Evolutionary conservation across 2,888 invertebrate genomes (phyloP), one percentile per base, ranked within the genome.

Genomic region (Rhamnusium bicolor): DNA sequence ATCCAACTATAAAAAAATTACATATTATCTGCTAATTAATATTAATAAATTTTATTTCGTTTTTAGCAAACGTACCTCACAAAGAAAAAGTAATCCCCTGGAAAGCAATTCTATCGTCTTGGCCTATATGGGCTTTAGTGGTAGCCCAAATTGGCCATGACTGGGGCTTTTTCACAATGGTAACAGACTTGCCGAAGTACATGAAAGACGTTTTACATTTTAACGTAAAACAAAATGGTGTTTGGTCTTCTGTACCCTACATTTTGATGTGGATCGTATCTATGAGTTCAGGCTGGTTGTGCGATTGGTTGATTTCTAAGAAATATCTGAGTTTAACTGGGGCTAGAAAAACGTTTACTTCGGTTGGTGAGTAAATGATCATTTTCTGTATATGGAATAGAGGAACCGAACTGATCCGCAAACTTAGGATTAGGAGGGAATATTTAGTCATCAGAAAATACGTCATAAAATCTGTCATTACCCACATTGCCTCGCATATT

Each of bases 81-180:
- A 53, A 65, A 1, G 65, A 65, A 10, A 65, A 65, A 18, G n/a
- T 27, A 10, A 76, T 74, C 2, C 79, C 79, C 7, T 79, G 79
- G 79, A 68, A 49, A 24, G 60, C 24, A 6, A 76, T 80, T 18
- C 27, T 78, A 12, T 69, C 68, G 1, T 77, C 75, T 10, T 69
- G 72, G n/a, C 74, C 78, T 18, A 69, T 73, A 21, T 81, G 77
- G 79, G 81, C 79, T 0, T 66, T 94, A 16, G 91, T 94, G 12
- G 90, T 90, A 58, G 94, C 93, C 75, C 93, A 93, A 89, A 88
- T 91, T 76, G 91, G 91, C 6, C 92, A 92, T 83, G 91, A 92
- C 80, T 92, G 91, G 90, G 92, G 92, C 3, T 91, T 92, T 81
- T 92, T 92, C 83, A 92, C 92, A 1, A 90, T 93, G 89, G 90